phyloP scores from a whole-genome alignment of 2,888 invertebrate species.

The Octodonta nipae region DNA sequence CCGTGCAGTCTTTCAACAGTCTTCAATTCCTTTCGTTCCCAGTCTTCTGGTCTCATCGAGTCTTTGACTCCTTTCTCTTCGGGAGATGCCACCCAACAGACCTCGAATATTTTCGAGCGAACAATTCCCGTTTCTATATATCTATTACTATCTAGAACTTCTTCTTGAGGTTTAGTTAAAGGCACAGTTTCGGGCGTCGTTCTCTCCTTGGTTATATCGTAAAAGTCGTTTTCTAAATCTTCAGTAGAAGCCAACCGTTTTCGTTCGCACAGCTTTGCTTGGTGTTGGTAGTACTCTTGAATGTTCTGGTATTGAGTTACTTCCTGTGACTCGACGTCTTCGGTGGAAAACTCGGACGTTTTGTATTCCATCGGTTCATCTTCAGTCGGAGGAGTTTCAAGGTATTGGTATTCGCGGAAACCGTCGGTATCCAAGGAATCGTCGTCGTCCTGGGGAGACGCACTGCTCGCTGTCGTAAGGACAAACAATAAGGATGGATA shows the following conservation, averaged over 20 bases:
- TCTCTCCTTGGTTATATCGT: constrained; percentile 18
- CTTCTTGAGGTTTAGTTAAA: constrained; percentile 22
- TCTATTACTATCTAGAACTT: constrained; percentile 34
- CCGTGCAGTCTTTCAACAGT: constrained; percentile 34
- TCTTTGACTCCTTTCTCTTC: constrained; percentile 37
- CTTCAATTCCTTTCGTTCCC: constrained; percentile 33
- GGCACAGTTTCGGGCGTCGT: constrained; percentile 37
- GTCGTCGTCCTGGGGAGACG: constrained; percentile 42
- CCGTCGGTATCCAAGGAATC: constrained; percentile 43
- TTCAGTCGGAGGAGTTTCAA: constrained; percentile 37
- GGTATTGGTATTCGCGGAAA: constrained; percentile 38
- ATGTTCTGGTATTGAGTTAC: constrained; percentile 32
- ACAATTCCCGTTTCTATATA: constrained; percentile 25
- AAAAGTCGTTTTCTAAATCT: constrained; percentile 30
- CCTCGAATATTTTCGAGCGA: constrained; percentile 27
- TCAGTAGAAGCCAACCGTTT: constrained; percentile 36
- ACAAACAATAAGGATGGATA: constrained; percentile 17
- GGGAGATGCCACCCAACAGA: constrained; percentile 25
- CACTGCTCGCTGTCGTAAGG: constrained; percentile 27
- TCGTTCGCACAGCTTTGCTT: constrained; percentile 29
- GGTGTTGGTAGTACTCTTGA: constrained; percentile 30
- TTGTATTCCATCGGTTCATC: constrained; percentile 20
- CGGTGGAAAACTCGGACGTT: constrained; percentile 11
- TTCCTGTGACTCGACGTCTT: constrained; percentile 27
- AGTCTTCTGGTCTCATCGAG: constrained; percentile 35